Percentiles rank a stretch among this genome's conserved stretches.
Evolutionary conservation across 2,888 invertebrate genomes (phyloP).

Genomic region (Drosophila histrio): DNA sequence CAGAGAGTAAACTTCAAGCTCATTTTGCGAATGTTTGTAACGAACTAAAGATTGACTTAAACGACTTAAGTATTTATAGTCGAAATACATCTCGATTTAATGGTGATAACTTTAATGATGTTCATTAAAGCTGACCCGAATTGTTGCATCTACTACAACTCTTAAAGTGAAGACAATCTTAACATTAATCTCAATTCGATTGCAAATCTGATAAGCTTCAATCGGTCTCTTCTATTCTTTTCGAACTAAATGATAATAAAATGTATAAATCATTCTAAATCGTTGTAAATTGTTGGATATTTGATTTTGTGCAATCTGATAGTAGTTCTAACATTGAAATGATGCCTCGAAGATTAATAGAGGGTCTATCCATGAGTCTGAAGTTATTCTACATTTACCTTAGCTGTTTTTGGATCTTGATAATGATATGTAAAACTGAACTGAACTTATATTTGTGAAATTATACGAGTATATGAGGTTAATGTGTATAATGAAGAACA

Average conservation of each 20-base stretch:
- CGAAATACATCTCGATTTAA: background rate
- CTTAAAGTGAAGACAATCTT: background rate
- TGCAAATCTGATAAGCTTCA: background rate
- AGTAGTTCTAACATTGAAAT: no score
- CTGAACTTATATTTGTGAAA: no score
- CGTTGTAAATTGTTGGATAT: background rate
- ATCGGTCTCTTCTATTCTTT: background rate
- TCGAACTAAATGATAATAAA: background rate
- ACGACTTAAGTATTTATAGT: constrained; percentile 1
- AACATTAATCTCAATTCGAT: background rate
- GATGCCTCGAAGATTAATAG: no score
- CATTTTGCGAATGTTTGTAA: constrained; percentile 6
- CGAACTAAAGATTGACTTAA: background rate
- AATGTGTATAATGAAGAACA: no score
- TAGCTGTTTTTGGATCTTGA: no score
- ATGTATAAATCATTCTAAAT: background rate
- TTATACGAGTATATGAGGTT: no score
- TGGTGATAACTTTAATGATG: background rate
- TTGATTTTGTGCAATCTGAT: no score
- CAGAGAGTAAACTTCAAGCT: background rate
- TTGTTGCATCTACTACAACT: background rate
- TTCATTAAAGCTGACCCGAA: background rate
- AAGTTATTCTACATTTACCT: no score
- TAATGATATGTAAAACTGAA: no score
- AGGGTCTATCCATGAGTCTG: no score